Conservation (phyloP, 2,797 vertebrate species). For the Pantherophis vulpinus region DNA sequence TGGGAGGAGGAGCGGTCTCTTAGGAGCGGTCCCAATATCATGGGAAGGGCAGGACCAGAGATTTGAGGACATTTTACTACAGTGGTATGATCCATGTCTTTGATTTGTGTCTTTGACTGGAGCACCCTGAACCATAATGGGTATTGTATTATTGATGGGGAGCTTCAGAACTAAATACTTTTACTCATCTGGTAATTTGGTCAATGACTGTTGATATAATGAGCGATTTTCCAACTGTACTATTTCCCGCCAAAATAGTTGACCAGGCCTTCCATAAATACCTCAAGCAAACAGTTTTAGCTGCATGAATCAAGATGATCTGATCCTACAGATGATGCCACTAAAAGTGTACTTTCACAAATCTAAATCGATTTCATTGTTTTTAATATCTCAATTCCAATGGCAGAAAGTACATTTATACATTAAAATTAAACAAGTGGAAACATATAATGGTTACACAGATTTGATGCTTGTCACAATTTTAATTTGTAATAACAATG, state of each 20-base stretch:
- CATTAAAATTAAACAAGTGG: conserved; percentile 53
- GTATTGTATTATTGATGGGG: conserved; percentile 73
- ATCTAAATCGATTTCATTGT: conserved; percentile 36
- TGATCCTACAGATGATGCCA: conserved; percentile 54
- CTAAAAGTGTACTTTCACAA: conserved; percentile 43
- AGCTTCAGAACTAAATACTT: conserved; percentile 71
- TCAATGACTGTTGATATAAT: conserved; percentile 70
- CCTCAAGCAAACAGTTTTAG: conserved; percentile 72
- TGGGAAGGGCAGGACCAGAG: not conserved
- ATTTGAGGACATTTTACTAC: not conserved
- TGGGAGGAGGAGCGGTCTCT: not conserved
- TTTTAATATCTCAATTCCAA: conserved; percentile 53
- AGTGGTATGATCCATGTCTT: not conserved
- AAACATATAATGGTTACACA: conserved; percentile 53
- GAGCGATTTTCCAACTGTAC: conserved; percentile 76
- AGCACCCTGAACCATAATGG: conserved; percentile 44
- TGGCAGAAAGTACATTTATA: conserved; percentile 52
- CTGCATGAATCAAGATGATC: conserved; percentile 70
- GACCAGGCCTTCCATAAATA: conserved; percentile 71
- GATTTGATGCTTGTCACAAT: conserved; percentile 45
- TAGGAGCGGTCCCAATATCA: not conserved
- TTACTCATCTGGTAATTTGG: conserved; percentile 70
- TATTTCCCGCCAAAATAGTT: conserved; percentile 74
- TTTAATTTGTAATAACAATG: conserved; percentile 60
- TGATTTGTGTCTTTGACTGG: not conserved